Evolutionary conservation across 1,140 invertebrate genomes (phyloP).

Genomic region (Lepidostoma basale): DNA sequence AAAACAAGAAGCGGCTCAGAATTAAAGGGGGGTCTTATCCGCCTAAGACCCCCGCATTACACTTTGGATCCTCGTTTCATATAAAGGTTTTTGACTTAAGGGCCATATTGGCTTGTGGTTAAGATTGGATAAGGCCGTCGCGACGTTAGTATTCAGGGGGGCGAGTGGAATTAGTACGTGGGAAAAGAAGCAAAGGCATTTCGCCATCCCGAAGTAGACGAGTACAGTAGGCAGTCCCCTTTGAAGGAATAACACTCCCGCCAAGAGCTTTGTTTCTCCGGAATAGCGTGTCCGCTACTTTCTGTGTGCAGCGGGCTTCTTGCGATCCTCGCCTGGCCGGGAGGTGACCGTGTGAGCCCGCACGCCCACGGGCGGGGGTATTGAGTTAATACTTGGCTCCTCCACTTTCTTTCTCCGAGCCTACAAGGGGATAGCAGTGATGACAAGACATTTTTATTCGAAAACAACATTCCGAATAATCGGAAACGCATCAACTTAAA

Average conservation of each 20-base stretch:
- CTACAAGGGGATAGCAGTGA: too few relatives aligned
- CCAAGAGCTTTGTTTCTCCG: not conserved
- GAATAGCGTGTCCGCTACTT: not conserved
- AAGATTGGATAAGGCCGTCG: not conserved
- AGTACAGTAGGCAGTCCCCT: too few relatives aligned
- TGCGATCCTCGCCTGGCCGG: not conserved
- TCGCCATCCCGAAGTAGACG: not conserved
- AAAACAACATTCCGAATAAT: too few relatives aligned
- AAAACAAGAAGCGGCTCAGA: constrained; percentile 1
- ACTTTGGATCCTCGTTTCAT: not conserved
- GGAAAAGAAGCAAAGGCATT: constrained; percentile 24
- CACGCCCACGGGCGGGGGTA: constrained; percentile 1
- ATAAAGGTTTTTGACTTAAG: not conserved
- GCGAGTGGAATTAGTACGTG: constrained; percentile 24
- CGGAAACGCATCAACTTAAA: too few relatives aligned
- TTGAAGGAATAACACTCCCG: not conserved
- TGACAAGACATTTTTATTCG: too few relatives aligned
- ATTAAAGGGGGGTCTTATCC: not conserved
- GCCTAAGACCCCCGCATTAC: not conserved
- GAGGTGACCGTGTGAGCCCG: too few relatives aligned
- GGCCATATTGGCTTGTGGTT: constrained; percentile 7
- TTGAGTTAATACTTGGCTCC: constrained; percentile 25
- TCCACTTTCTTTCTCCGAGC: not conserved
- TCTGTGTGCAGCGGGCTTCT: not conserved
- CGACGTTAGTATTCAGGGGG: constrained; percentile 2